Evolutionary conservation across 2,113 vertebrate genomes (phyloP), one percentile per base, ranked within the genome.

Genomic region (Gasterosteus nipponicus): DNA sequence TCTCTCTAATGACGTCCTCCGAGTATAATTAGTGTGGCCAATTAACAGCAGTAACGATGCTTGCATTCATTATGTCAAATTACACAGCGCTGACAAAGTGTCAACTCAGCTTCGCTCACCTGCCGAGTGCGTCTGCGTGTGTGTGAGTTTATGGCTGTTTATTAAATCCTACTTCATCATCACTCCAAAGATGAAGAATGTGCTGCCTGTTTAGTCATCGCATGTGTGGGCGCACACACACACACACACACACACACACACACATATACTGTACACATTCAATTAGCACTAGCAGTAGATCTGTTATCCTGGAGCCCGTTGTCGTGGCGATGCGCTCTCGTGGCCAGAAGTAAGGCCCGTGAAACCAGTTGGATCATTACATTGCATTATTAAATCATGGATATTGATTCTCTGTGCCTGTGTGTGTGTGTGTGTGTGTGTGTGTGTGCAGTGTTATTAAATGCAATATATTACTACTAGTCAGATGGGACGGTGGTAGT

Each of bases 11-110:
- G 96, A 98, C 96, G 95, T 98, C 98, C 98, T 99, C 94, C 61
- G 98, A 99, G 98, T 97, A 97, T 99, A 99, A 99, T 99, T 99
- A 99, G 98, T 97, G 96, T 96, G 96, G 96, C 96, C 97, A 99
- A 98, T 99, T 99, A 99, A 98, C 97, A 98, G 96, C 97, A 97
- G 96, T 98, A 99, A 98, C 87, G 89, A 89, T 97, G 97, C 97
- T 97, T 96, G 97, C 96, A 97, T 99, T 98, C 98, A 99, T 99
- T 98, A 99, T 97, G 96, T 97, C 97, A 99, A 98, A 99, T 99
- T 98, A 98, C 96, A 96, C 94, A 93, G 96, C 73, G 89, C 90
- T 91, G 90, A 91, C 91, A 98, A 97, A 98, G 96, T 97, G 97
- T 98, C 97, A 97, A 96, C 96, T 98, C 97, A 98, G 97, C 97